Base-by-base conservation (phyloP, 2,888 invertebrate genomes). In the Eueremaeus valkanovi region DNA sequence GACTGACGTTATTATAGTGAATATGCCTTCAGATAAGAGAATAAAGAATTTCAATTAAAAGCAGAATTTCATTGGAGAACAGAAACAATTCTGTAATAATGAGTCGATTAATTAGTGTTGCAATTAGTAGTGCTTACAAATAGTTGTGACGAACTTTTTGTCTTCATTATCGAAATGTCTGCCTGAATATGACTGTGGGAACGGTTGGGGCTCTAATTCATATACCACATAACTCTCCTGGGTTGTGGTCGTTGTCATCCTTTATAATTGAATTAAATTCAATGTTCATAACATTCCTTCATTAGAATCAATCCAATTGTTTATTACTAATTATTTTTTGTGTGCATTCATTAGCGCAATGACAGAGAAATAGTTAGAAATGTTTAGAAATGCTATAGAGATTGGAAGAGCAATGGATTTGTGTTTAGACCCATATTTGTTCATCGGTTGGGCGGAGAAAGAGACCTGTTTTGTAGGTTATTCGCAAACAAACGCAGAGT, bases 151-250 rank as follows among this genome's bases (percentile, higher is more conserved):
- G 3, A 61, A 61, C 13, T 21, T 5, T 61, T 61, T 61, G 31
- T 61, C 61, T 3, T 18, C 51, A 51, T 3, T 51, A n/a, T n/a
- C n/a, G 51, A 16, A 16, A 45, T 45, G 18, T 11, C 16, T 45
- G 45, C 11, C 36, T 8, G 6, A 36, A 45, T 45, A 45, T 16
- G 45, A 45, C 36, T 36, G 36, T 5, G 61, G 61, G 29, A 29
- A 61, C 1, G 61, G 61, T 16, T 61, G 29, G 8, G 61, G 61
- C 3, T 8, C 16, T 61, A 61, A 16, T 8, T 29, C 29, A 21
- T 61, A 61, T 1, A 61, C 61, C 3, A 61, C 61, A 61, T 61
- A 61, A 61, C 61, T 61, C 31, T 61, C 61, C 29, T 16, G 29
- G 5, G 29, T 27, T 27, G 29, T 61, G 2, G 61, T 61, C 6